Evolutionary conservation across 2,113 vertebrate species (phyloP), one percentile per base, ranked within the genome.

Genomic region (Nyctibius bracteatus): DNA sequence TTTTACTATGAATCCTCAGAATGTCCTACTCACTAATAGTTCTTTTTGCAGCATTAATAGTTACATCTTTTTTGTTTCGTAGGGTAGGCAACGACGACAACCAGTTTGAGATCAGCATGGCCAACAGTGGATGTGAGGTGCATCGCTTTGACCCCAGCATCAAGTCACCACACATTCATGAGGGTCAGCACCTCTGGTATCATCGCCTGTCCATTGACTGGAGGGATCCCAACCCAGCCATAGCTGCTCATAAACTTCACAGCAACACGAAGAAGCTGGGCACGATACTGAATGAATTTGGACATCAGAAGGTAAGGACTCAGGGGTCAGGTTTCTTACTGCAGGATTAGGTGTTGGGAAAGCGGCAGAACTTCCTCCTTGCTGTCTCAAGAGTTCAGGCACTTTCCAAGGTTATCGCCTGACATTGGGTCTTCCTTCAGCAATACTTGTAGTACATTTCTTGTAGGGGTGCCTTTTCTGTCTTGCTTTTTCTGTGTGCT

Each of bases 81-180:
- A 99, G 99, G 81, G 93, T 99, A 62, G 99, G 99, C 49, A 98
- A 73, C 0, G 98, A 98, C 2, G 98, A 99, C 58, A 98, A 98
- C 41, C 96, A 95, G 37, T 98, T 99, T 97, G 99, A 99, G 97
- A 92, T 82, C 7, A 96, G 90, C 82, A 98, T 99, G 70, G 98
- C 98, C 47, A 94, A 78, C 12, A 96, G 94, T 1, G 99, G 99
- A 0, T 99, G 99, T 54, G 99, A 99, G 88, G 99, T 99, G 35
- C 99, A 99, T 96, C 98, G 98, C 85, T 99, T 99, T 25, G 99
- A 99, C 89, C 99, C 99, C 39, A 98, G 99, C 68, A 97, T 99
- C 90, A 98, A 97, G 70, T 96, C 98, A n/a, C 97, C 99, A 24
- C 99, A 99, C 65, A 27, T 98, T 37, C 99, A 99, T 93, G 96